Evolutionary conservation across 35 echinoderm and acorn worm genomes (phyloP), one percentile per base, ranked within the genome.

Genomic region (Acanthaster planci): DNA sequence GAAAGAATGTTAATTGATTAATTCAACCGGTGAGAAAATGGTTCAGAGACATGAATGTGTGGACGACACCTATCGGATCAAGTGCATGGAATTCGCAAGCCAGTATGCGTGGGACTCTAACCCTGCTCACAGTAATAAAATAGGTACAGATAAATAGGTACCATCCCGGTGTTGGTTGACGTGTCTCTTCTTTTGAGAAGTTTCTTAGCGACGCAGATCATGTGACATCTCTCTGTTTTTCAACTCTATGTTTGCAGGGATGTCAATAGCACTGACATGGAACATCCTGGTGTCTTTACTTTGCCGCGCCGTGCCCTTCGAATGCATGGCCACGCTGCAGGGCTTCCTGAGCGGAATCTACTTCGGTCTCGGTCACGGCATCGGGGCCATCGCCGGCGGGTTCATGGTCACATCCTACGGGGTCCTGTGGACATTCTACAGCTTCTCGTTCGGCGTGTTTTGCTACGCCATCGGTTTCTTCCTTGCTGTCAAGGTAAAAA

Each of bases 241-340:
- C 4, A 12, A 12, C 12, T 47, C 12, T 6, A n/a, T n/a, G 4
- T 47, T 67, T 79, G 8, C 79, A 97, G 94, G 94, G 3, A 90
- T 97, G 56, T 92, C 94, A 23, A 80, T 83, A 30, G 94, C 94
- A 18, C 67, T 92, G 22, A 89, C 90, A 27, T 97, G 94, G 94
- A 97, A 92, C 59, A 82, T 92, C 34, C 57, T 97, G 17, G 86
- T 89, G 50, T 76, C 86, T 0, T 88, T 85, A 37, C 30, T 97
- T 39, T 89, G 86, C 75, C 59, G 40, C 52, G 77, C 91, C 12
- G 90, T 97, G 26, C 86, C 86, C 38, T 68, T 82, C 29, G 86
- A 97, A 23, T 86, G 78, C 51, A 78, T 92, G 40, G 86, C 94
- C 0, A 89, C 82, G 38, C 83, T 97, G 14, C 86, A 86, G 76